Conservation (phyloP, 1,140 invertebrate species). For the Homarus americanus region DNA sequence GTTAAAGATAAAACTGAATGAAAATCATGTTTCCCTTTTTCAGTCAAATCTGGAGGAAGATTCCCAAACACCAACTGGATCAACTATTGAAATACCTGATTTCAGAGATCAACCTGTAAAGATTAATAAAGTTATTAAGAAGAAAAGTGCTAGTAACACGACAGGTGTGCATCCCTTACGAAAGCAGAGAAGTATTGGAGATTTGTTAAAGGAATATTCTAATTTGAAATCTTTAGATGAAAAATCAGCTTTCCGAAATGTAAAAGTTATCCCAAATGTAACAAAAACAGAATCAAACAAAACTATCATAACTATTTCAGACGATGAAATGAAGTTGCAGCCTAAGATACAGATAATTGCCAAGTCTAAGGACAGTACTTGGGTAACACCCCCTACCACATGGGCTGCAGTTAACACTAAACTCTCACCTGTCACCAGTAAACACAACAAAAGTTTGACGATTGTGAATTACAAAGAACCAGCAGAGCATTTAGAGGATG, state of each 20-base stretch:
- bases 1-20: background rate
- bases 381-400: too few species aligned
- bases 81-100: background rate
- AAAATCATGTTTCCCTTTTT: slow-evolving; percentile 18
- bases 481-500: too few species aligned
- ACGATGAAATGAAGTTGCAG: background rate
- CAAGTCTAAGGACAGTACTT: background rate
- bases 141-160: background rate
- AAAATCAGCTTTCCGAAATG: background rate
- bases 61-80: background rate
- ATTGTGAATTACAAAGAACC: background rate
- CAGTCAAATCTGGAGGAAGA: background rate
- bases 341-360: background rate
- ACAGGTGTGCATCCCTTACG: slow-evolving; percentile 1
- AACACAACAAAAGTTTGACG: background rate
- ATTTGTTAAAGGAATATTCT: slow-evolving; percentile 40
- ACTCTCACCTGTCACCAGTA: background rate
- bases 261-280: background rate
- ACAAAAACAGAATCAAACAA: slow-evolving; percentile 29
- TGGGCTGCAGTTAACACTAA: background rate
- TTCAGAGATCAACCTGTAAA: background rate
- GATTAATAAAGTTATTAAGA: background rate
- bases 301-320: slow-evolving; percentile 23
- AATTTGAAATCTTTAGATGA: slow-evolving; percentile 35
- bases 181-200: slow-evolving; percentile 15